These are phyloP conservation scores for Chloromyia formosa DNA, from an alignment of 2,888 invertebrate species.

Conservation along the genomic window DNA sequence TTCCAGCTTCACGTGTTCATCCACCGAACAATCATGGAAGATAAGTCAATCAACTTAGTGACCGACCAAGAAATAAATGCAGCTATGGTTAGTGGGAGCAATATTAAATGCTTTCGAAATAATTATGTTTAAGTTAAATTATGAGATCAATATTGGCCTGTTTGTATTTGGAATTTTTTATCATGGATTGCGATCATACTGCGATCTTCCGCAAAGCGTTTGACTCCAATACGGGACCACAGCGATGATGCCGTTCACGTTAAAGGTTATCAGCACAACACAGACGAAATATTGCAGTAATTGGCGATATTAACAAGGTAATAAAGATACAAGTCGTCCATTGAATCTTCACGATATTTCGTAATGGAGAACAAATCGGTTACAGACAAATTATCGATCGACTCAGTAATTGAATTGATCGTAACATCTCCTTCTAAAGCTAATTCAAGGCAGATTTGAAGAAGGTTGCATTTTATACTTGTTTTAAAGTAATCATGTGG, in stretches of 20 bases:
- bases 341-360: constrained; percentile 28
- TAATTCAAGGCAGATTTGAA: too few species aligned
- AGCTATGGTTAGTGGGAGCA: constrained; percentile 19
- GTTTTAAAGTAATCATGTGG: too few species aligned
- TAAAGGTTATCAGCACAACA: constrained; percentile 41
- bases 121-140: constrained; percentile 38
- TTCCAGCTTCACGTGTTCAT: too few species aligned
- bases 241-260: constrained; percentile 22
- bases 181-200: not conserved
- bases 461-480: too few species aligned
- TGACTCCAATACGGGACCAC: not conserved
- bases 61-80: not conserved
- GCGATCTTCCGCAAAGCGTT: constrained; percentile 30
- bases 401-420: not conserved
- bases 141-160: constrained; percentile 24
- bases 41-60: constrained; percentile 18
- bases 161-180: constrained; percentile 30
- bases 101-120: not conserved
- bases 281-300: constrained; percentile 15
- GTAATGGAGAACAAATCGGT: constrained; percentile 19
- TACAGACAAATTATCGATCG: constrained; percentile 11
- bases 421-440: too few species aligned
- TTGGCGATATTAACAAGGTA: constrained; percentile 42
- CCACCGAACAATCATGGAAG: not conserved
- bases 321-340: constrained; percentile 30